phyloP scores from a whole-genome alignment of 92 coral and sea anemone genomes.

The Hydrozoanthus gracilis region DNA sequence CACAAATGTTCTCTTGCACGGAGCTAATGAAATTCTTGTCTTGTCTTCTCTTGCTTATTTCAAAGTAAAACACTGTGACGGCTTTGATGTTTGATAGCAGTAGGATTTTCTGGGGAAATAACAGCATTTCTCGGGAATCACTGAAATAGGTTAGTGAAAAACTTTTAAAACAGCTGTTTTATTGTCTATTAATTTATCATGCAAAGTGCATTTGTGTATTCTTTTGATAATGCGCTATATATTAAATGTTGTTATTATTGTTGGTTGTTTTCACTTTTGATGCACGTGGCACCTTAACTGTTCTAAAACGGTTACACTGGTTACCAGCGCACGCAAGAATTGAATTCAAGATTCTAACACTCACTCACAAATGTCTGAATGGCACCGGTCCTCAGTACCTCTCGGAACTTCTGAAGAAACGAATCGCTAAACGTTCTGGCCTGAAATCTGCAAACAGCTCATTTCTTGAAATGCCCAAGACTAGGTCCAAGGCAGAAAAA shows the following conservation, averaged over 20 bases:
- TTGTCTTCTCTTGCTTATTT: slow-evolving; percentile 6
- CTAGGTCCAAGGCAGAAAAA: not conserved
- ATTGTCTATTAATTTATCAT: slow-evolving; percentile 1
- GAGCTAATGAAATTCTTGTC: slow-evolving; percentile 7
- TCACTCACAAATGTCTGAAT: too few relatives aligned
- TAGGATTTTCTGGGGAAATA: not conserved
- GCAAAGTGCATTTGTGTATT: not conserved
- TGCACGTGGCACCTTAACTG: not conserved
- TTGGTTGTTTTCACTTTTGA: not conserved
- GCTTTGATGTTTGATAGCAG: slow-evolving; percentile 8
- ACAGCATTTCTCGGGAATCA: too few relatives aligned
- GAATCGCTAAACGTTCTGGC: too few relatives aligned
- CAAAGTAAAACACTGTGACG: slow-evolving; percentile 2
- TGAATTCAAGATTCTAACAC: too few relatives aligned
- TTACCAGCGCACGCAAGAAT: too few relatives aligned
- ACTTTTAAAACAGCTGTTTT: not conserved
- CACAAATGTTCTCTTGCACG: slow-evolving; percentile 9
- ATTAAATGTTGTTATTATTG: not conserved
- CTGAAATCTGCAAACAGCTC: too few relatives aligned
- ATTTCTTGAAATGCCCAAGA: too few relatives aligned
- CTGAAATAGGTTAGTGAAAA: not conserved
- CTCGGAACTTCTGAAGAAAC: too few relatives aligned
- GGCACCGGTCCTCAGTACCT: too few relatives aligned
- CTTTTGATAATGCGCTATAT: slow-evolving; percentile 6
- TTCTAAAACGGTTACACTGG: not conserved